Percentiles rank a stretch among this genome's conserved stretches.
Evolutionary conservation across 2,888 invertebrate genomes (phyloP).

Genomic region (Dynastes hyllus): DNA sequence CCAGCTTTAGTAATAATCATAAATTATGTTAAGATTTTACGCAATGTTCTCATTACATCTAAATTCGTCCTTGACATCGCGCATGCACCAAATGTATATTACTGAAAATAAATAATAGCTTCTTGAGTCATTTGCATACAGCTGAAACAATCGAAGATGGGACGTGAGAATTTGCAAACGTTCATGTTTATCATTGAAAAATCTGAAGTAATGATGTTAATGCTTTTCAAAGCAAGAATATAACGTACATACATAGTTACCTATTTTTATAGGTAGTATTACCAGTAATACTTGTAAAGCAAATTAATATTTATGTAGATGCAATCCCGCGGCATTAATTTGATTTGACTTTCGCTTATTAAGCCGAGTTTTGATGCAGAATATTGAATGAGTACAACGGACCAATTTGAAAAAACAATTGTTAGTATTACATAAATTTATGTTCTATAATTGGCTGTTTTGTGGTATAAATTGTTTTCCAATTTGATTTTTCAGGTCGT

Average conservation of each 20-base stretch:
- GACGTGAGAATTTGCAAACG: neutral
- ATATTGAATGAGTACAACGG: neutral
- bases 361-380: neutral
- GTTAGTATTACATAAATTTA: neutral
- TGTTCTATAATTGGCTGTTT: neutral
- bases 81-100: neutral
- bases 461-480: neutral
- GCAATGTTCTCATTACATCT: neutral
- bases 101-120: neutral
- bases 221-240: slow-evolving; percentile 1
- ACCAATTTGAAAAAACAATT: slow-evolving; percentile 9
- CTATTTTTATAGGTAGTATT: neutral
- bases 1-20: too few relatives aligned
- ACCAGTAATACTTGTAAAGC: neutral
- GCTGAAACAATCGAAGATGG: neutral
- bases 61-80: neutral
- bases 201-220: neutral
- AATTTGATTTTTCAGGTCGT: neutral
- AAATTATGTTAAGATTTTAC: neutral
- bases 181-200: neutral
- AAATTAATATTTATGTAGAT: neutral
- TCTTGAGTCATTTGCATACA: neutral
- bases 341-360: slow-evolving; percentile 10
- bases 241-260: neutral
- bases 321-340: neutral